Conservation (phyloP, 2,888 invertebrate genomes). For the Galerucella calmariensis region DNA sequence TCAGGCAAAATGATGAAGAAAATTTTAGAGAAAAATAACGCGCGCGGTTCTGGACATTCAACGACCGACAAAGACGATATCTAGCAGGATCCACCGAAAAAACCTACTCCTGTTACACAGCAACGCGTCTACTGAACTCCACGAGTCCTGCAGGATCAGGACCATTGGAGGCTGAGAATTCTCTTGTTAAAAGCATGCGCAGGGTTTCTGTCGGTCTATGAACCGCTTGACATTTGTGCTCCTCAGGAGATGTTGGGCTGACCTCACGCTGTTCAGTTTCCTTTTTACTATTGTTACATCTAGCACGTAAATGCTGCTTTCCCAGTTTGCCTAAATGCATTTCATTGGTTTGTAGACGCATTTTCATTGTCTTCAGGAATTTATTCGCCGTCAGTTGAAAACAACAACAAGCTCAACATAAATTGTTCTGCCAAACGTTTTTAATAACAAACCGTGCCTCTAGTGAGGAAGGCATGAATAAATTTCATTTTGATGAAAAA, state of each 20-base stretch:
- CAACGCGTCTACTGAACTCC: conserved; percentile 45
- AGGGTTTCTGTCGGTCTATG: conserved; percentile 52
- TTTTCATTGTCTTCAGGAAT: no score
- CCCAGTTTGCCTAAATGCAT: neutral
- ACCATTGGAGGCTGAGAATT: conserved; percentile 54
- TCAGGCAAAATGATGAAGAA: conserved; percentile 8
- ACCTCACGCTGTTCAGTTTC: conserved; percentile 38
- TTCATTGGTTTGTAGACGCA: no score
- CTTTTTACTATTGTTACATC: conserved; percentile 8
- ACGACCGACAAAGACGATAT: conserved; percentile 18
- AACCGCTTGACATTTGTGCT: conserved; percentile 61
- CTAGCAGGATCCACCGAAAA: conserved; percentile 34
- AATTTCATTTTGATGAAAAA: neutral
- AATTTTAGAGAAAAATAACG: conserved; percentile 20
- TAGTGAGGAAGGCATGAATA: neutral
- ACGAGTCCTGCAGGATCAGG: conserved; percentile 56
- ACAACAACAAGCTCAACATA: no score
- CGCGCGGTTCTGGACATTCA: conserved; percentile 35
- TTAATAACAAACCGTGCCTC: no score
- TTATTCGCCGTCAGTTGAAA: no score
- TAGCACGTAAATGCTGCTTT: neutral
- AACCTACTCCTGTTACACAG: conserved; percentile 50
- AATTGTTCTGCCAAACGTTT: no score
- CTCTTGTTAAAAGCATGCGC: conserved; percentile 49
- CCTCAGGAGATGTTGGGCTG: conserved; percentile 51